Evolutionary conservation across 2,888 invertebrate genomes (phyloP).

Genomic region (Meliscaeva auricollis): DNA sequence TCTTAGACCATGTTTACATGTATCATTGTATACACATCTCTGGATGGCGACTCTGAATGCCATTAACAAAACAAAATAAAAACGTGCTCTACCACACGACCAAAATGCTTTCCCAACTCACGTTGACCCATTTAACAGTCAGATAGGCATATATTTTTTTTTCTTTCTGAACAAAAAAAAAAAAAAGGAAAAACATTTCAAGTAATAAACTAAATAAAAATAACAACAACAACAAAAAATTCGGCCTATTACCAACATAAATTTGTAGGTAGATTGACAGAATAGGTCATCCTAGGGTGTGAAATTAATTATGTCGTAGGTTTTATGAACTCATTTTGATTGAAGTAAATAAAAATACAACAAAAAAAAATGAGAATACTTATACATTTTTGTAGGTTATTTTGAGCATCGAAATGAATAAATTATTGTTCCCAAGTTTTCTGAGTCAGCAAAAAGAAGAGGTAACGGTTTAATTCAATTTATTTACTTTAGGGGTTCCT

Average conservation of each 20-base stretch:
- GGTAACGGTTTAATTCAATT: constrained; percentile 18
- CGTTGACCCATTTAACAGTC: constrained; percentile 62
- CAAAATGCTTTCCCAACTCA: constrained; percentile 50
- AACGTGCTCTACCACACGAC: constrained; percentile 48
- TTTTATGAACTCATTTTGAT: constrained; percentile 38
- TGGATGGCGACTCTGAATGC: not conserved
- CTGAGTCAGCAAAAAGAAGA: not conserved
- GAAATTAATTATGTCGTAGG: constrained; percentile 56
- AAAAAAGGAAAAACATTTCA: constrained; percentile 4
- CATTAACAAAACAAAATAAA: constrained; percentile 22
- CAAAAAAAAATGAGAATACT: not conserved
- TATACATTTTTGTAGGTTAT: not conserved
- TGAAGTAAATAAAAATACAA: not conserved
- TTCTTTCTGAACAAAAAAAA: not conserved
- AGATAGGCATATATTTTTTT: not conserved
- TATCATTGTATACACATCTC: not conserved
- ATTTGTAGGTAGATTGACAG: not conserved
- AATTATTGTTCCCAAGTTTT: not conserved
- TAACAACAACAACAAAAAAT: not conserved
- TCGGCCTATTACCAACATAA: constrained; percentile 3
- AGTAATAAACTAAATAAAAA: constrained; percentile 21
- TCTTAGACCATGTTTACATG: constrained; percentile 38
- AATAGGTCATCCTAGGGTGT: constrained; percentile 33
- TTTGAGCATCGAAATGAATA: constrained; percentile 16
- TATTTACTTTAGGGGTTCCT: constrained; percentile 10